Base-by-base conservation (phyloP, 2,113 vertebrate species). In the Panthera tigris region DNA sequence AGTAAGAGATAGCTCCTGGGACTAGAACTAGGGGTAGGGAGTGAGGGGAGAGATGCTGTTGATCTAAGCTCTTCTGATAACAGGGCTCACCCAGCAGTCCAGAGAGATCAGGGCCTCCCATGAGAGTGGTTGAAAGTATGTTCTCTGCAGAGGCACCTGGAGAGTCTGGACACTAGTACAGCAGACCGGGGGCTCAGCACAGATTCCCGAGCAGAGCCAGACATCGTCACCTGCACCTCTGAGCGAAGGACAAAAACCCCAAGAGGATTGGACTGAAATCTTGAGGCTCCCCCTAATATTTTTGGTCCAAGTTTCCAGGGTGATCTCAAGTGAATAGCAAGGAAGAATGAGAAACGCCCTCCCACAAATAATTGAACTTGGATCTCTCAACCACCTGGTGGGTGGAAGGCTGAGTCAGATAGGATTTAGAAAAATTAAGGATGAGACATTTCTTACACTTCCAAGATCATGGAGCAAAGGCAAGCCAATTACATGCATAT, bases 361-460 rank as follows among this genome's bases (percentile, higher is more conserved):
- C 36, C 27, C 81, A 74, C 65, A 81, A 86, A 80, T 48, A 86
- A 86, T 10, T 86, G 87, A 86, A 86, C 55, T 88, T 52, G 29
- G 61, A 69, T 91, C 87, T 79, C 63, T 57, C 88, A 80, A 23
- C 12, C n/a, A 80, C 63, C 31, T 93, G 89, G 80, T 88, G 65
- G 57, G 55, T 94, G 36, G 76, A 90, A 90, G 18, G 27, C 78
- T 91, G 91, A 94, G 63, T 97, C 95, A 81, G 84, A 66, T 14
- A 52, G 23, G 36, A 63, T 61, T 79, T 73, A 41, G 45, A 73
- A 96, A 88, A 94, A 79, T 7, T 66, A 90, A 91, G 50, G 71
- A 85, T 68, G 82, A 85, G 66, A 73, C 39, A 6, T 83, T 90
- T 97, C 45, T 95, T 78, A 89, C 1, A n/a, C n/a, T 78, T 86